Conservation (phyloP, 2,113 vertebrate genomes). For the Crotalus helleri region DNA sequence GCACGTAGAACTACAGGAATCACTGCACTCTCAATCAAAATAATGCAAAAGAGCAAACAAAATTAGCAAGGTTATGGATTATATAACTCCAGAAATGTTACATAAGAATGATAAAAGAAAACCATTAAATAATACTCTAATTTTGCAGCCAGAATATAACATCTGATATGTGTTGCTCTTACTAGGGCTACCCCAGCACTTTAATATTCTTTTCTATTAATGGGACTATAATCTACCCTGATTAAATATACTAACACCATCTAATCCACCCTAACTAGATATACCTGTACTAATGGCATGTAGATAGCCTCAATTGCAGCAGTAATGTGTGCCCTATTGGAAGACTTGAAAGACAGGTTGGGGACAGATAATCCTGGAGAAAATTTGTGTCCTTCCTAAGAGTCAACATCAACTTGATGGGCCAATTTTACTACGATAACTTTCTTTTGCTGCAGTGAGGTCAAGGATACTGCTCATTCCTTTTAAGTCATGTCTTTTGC, state of each 20-base stretch:
- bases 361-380: background rate
- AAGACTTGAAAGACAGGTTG: background rate
- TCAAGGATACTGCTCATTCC: background rate
- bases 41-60: background rate
- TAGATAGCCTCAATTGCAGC: background rate
- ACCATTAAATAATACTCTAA: background rate
- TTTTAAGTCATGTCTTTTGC: background rate
- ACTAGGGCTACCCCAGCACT: background rate
- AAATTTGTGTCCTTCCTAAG: background rate
- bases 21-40: background rate
- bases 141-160: background rate
- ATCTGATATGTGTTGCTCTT: background rate
- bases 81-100: background rate
- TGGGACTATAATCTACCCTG: background rate
- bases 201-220: background rate
- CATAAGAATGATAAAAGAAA: background rate
- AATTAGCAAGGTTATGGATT: background rate
- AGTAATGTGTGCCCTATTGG: background rate
- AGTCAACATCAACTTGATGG: background rate
- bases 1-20: background rate
- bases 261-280: background rate
- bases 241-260: no score
- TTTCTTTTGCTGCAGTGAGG: background rate
- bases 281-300: background rate
- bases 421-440: background rate